Base-by-base conservation (phyloP, 2,113 vertebrate species). In the Chlorodrepanis virens region DNA sequence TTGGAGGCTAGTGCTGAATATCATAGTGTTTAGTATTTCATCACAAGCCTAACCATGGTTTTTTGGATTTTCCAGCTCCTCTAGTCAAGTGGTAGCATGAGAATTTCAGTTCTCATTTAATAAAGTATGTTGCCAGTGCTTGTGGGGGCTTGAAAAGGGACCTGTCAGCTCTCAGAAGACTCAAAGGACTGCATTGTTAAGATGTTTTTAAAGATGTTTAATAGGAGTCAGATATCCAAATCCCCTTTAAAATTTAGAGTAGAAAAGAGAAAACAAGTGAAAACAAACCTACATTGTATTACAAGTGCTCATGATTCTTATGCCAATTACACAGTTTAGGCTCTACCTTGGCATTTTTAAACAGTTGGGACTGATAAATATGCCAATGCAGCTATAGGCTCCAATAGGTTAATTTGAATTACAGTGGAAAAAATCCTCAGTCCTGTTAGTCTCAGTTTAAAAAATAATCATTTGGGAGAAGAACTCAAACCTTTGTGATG, bases 41-140 rank as follows among this genome's bases (percentile, higher is more conserved):
- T 87, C 90, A 81, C 60, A 71, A 81, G n/a, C 68, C 64, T 70
- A 91, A 64, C 10, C 1, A 12, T 78, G 61, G 10, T 92, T 92
- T 82, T 68, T 88, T 81, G 81, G 80, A 65, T 52, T 78, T 90
- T 78, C 65, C 65, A 84, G 80, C 69, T 90, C 53, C 65, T 78
- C 35, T 59, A 70, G 76, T 90, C 60, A 65, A 90, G 68, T 31
- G 69, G 76, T 75, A 89, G 76, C 71, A 75, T 56, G n/a, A 93
- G 79, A 92, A 71, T 93, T 93, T 83, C 56, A 65, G 90, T 81
- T 90, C 64, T 89, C 23, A n/a, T 90, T 95, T 95, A 81, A 81
- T 87, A 68, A 92, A 81, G 35, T 54, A 18, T 53, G 40, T 75
- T 92, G 61, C 56, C n/a, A 69, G 44, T 44, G 69, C 54, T 53